Evolutionary conservation across 2,888 invertebrate species (phyloP).

Genomic region (Deilephila elpenor): DNA sequence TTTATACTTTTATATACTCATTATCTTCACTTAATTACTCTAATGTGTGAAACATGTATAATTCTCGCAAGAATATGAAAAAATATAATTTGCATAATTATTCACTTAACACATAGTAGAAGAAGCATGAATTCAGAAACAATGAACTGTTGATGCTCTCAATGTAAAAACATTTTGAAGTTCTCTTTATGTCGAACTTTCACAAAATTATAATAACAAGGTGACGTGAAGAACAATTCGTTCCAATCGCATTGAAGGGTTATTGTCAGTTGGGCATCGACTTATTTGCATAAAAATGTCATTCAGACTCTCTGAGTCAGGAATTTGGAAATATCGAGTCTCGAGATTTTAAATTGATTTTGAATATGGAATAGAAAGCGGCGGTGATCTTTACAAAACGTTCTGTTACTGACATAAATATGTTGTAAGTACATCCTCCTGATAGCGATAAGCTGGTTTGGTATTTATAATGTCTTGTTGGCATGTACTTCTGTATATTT

Average conservation of each 20-base stretch:
- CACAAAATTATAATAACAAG: conserved; percentile 75
- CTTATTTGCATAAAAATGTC: conserved; percentile 69
- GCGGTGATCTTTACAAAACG: neutral
- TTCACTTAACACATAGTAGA: neutral
- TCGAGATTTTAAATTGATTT: conserved; percentile 30
- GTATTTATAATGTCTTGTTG: neutral
- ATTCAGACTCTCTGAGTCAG: conserved; percentile 46
- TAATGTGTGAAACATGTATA: no score
- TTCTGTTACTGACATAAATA: neutral
- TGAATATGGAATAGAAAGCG: neutral
- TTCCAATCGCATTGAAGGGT: conserved; percentile 62
- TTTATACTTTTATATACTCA: no score
- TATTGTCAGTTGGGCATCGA: conserved; percentile 58
- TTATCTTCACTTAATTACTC: no score
- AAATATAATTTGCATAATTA: neutral
- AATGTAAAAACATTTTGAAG: conserved; percentile 13
- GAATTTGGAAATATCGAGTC: conserved; percentile 48
- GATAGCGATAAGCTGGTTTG: neutral
- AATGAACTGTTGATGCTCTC: conserved; percentile 3
- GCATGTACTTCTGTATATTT: neutral
- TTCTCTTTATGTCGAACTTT: conserved; percentile 53
- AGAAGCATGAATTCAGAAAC: neutral
- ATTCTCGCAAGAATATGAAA: neutral
- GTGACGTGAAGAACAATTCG: conserved; percentile 54
- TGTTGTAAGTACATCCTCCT: neutral